A percentile compares a stretch with the other conserved stretches of the same genome.
These are phyloP conservation scores for Linnaemya vulpina DNA, from an alignment of 2,888 invertebrate species.

Conservation along the genomic window DNA sequence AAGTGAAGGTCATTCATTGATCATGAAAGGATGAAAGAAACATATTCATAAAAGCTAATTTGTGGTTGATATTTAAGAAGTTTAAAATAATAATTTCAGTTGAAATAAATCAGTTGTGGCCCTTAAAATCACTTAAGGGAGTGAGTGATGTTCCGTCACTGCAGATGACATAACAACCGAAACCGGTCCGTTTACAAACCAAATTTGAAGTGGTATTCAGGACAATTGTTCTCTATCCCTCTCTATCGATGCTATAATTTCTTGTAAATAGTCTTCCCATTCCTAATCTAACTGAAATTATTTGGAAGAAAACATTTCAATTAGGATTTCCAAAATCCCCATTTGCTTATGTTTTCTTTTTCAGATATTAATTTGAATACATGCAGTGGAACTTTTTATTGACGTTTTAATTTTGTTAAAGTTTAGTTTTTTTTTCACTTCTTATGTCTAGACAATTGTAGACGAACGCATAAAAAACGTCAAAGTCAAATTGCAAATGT, in stretches of 20 bases:
- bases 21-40: constrained; percentile 8
- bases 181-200: too few species aligned
- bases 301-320: not conserved
- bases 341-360: not conserved
- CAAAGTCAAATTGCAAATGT: constrained; percentile 63
- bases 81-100: too few species aligned
- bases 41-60: not conserved
- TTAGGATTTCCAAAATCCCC: not conserved
- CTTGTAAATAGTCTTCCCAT: too few species aligned
- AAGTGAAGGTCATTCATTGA: constrained; percentile 43
- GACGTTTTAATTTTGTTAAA: too few species aligned
- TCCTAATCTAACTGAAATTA: not conserved
- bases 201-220: too few species aligned
- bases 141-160: too few species aligned
- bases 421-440: constrained; percentile 5
- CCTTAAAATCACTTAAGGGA: too few species aligned
- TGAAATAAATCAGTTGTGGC: too few species aligned
- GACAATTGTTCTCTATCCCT: too few species aligned
- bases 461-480: constrained; percentile 56
- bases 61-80: not conserved
- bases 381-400: constrained; percentile 22
- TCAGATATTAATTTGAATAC: constrained; percentile 26
- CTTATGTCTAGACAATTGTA: constrained; percentile 62
- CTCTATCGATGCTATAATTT: too few species aligned
- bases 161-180: too few species aligned